Base-by-base conservation (phyloP, 2,797 vertebrate genomes). In the Fratercula arctica region DNA sequence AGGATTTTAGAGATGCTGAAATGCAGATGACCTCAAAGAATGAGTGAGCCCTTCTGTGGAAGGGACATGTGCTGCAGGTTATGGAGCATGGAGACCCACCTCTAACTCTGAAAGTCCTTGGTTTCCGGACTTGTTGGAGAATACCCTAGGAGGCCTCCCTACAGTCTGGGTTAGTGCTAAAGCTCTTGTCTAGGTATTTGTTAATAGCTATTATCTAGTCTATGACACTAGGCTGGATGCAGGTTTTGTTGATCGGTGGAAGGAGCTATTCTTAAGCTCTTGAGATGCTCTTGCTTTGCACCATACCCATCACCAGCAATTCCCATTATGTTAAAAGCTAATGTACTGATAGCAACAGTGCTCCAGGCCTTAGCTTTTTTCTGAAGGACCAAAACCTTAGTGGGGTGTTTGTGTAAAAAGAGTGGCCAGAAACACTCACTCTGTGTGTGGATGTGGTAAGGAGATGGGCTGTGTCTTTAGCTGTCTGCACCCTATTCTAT, bases 291-390 rank as follows among this genome's bases (percentile, higher is more conserved):
- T 56, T 80, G 63, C 20, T 9, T 77, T 67, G 19, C 13, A 19
- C 78, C 39, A 8, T 26, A 2, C 15, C 19, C 45, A 24, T 12
- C 68, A 13, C 3, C 67, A 85, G 31, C 25, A 39, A 20, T 26
- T 70, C 25, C 63, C 7, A 4, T 2, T 24, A 16, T 8, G 24
- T 31, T 72, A 61, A 72, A 33, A 81, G 46, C 11, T 16, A 7
- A 43, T 0, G 1, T 33, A 11, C 41, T 13, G 59, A 28, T 17
- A 53, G 45, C 48, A 53, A 3, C 20, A 41, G 31, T 3, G 45
- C 35, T 39, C 37, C 33, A 54, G 66, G 83, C 73, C 41, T 75
- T 7, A 10, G 46, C 67, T 91, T 86, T 60, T 45, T 80, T 45
- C 70, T 74, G 46, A 4, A 7, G 81, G 39, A 69, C 33, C 70